Conservation (phyloP, 1,140 invertebrate species). For the Plodia interpunctella region DNA sequence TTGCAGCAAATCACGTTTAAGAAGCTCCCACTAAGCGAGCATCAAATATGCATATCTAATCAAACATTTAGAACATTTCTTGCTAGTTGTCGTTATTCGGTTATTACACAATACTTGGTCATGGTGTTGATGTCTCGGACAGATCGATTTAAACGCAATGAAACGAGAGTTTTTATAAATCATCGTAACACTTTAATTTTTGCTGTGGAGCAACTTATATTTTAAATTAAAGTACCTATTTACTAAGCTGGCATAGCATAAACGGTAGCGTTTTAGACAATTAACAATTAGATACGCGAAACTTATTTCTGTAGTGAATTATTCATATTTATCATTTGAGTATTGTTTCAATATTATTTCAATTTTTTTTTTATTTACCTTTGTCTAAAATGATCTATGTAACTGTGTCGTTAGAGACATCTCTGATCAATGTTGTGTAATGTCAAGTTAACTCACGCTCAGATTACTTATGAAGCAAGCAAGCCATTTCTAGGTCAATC, state of each 20-base stretch:
- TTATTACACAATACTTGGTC: constrained; percentile 15
- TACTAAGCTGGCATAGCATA: too few relatives aligned
- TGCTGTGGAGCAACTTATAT: background rate
- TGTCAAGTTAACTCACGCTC: background rate
- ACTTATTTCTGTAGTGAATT: too few relatives aligned
- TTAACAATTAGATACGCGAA: too few relatives aligned
- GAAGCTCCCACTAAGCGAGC: constrained; percentile 1
- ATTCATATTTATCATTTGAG: too few relatives aligned
- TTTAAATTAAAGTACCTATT: too few relatives aligned
- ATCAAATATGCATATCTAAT: background rate
- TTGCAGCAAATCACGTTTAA: background rate
- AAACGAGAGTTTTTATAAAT: background rate
- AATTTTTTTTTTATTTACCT: too few relatives aligned
- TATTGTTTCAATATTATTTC: too few relatives aligned
- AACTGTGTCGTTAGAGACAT: background rate
- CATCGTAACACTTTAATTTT: background rate
- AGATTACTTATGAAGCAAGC: constrained; percentile 7
- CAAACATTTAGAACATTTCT: constrained; percentile 15
- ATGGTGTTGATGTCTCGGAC: constrained; percentile 8
- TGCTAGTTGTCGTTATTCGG: constrained; percentile 11
- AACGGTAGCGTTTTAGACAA: too few relatives aligned
- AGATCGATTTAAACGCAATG: background rate
- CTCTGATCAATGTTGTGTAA: background rate
- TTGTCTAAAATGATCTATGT: too few relatives aligned
- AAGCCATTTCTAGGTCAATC: constrained; percentile 11